Evolutionary conservation across 2,888 invertebrate species (phyloP), one percentile per base, ranked within the genome.

Genomic region (Coenonympha glycerion): DNA sequence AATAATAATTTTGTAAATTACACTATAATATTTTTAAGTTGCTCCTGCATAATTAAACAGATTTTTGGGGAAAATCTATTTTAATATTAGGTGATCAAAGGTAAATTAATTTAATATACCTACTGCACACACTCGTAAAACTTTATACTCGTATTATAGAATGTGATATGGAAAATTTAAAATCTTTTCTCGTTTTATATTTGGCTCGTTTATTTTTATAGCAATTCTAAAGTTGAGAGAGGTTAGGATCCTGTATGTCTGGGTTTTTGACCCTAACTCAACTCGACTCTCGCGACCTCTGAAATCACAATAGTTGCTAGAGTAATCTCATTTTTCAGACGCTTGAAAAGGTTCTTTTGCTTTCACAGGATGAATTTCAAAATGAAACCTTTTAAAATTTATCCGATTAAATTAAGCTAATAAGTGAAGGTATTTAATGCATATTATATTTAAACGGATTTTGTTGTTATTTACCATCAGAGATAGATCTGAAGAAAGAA

Each of bases 211-310:
- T 9, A 15, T 22, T 22, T 22, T 8, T 9, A 16, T 9, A 18
- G 18, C 16, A 16, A 16, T 9, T 8, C 21, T 24, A 6, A 6
- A 47, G 24, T 6, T 21, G 16, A 26, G 30, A 42, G 45, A 53
- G 63, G 54, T 58, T 55, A 60, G 41, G 41, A 52, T 47, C 58
- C 55, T 30, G 34, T 36, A 46, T 44, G 68, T 68, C 68, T 68
- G 65, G 66, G 65, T 62, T 55, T 51, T 53, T 54, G 56, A 66
- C 60, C 68, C 58, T 44, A 48, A 33, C 49, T 3, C 47, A 53
- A 52, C 50, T 63, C 62, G 62, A 63, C 60, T 65, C 58, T 33
- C 13, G 5, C 15, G 22, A 21, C 37, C 13, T 36, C 3, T 37
- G 3, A 15, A 46, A 13, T 31, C 47, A 31, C 9, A 41, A 28